Conservation (phyloP, 2,797 vertebrate genomes). For the Gymnothorax javanicus region DNA sequence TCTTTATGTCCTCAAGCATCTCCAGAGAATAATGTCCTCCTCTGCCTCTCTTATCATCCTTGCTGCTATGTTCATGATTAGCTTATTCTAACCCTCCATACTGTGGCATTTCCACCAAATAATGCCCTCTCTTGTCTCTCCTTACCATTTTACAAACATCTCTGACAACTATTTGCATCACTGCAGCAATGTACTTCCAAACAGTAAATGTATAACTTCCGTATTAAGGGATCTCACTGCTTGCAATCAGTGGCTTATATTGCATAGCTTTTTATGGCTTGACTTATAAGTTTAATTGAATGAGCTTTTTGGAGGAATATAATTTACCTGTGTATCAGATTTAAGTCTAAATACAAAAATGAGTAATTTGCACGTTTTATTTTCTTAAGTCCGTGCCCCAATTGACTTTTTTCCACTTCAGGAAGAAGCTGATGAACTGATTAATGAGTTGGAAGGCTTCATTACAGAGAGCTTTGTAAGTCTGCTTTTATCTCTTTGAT, state of each 20-base stretch:
- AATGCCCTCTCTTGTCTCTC: too few species aligned
- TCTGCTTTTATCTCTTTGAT: slow-evolving; percentile 30
- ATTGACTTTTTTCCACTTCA: slow-evolving; percentile 46
- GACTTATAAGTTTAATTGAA: not conserved
- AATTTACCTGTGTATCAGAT: not conserved
- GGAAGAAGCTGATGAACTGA: slow-evolving; percentile 80
- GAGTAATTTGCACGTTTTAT: not conserved
- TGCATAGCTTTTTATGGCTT: not conserved
- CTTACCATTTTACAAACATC: not conserved
- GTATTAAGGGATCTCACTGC: not conserved
- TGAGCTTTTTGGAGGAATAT: not conserved
- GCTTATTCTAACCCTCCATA: too few species aligned
- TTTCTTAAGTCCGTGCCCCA: not conserved
- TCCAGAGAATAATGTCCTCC: too few species aligned
- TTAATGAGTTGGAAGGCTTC: slow-evolving; percentile 86
- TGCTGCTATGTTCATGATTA: too few species aligned
- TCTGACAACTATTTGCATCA: not conserved
- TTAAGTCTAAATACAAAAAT: not conserved
- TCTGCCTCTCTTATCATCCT: not conserved
- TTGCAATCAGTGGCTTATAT: not conserved
- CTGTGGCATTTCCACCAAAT: not conserved
- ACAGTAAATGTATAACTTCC: not conserved
- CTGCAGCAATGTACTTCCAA: not conserved
- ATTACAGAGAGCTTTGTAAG: slow-evolving; percentile 91
- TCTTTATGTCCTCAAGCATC: not conserved